Evolutionary conservation across 2,888 invertebrate species (phyloP).

Genomic region (Lepidonotus clava): DNA sequence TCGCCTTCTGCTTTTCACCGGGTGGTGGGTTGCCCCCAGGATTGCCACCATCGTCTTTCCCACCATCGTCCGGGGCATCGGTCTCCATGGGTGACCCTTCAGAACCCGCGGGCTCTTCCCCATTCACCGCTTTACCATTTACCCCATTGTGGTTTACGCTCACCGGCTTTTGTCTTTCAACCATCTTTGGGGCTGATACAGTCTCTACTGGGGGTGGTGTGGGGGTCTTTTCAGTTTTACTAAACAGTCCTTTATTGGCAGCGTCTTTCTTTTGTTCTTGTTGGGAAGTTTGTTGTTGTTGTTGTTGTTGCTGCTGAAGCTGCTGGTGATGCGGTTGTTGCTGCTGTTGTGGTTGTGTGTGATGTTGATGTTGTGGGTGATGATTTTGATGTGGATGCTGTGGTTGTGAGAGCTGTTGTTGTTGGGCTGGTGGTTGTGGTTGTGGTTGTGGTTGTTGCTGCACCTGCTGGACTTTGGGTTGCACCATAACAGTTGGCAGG

Average conservation of each 20-base stretch:
- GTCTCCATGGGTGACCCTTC: conserved; percentile 48
- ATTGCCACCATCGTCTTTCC: background rate
- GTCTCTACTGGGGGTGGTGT: background rate
- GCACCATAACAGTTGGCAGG: conserved; percentile 42
- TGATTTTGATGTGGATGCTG: background rate
- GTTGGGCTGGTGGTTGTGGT: background rate
- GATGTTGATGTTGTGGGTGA: background rate
- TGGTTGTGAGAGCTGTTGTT: conserved; percentile 1
- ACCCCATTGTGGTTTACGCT: background rate
- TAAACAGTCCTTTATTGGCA: background rate
- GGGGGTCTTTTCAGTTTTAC: background rate
- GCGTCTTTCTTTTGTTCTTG: conserved; percentile 30
- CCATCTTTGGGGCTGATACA: background rate
- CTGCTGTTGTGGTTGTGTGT: background rate
- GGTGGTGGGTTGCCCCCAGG: background rate
- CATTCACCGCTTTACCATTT: conserved; percentile 29
- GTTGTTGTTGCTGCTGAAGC: background rate
- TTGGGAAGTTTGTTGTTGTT: conserved; percentile 11
- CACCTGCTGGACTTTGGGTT: conserved; percentile 37
- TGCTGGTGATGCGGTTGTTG: background rate
- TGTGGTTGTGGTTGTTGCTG: background rate
- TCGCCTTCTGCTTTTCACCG: conserved; percentile 85
- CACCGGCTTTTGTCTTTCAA: background rate
- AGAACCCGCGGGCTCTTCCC: background rate
- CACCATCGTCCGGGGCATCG: conserved; percentile 8